Conservation (phyloP, 2,797 vertebrate genomes). For the Sebastes elongatus region DNA sequence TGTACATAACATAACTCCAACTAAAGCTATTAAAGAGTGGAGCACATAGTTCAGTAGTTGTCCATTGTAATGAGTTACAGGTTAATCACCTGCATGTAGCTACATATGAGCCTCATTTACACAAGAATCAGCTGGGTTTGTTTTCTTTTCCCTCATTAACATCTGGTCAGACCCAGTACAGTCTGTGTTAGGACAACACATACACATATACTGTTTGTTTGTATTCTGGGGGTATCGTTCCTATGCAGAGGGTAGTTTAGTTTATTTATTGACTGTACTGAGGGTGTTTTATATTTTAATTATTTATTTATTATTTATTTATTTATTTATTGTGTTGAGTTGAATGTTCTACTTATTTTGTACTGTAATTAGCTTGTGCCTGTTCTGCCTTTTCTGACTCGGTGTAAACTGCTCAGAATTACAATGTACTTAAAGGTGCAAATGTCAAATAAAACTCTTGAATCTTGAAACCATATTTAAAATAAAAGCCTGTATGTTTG, state of each 20-base stretch:
- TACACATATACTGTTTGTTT: too few relatives aligned
- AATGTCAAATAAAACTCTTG: too few relatives aligned
- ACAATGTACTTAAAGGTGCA: too few relatives aligned
- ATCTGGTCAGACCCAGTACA: background rate
- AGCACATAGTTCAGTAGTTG: background rate
- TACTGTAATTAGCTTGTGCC: too few relatives aligned
- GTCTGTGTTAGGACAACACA: background rate
- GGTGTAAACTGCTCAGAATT: too few relatives aligned
- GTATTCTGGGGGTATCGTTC: too few relatives aligned
- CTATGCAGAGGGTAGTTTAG: too few relatives aligned
- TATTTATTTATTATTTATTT: too few relatives aligned
- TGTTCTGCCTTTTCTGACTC: too few relatives aligned
- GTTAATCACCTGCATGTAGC: background rate
- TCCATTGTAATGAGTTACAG: background rate
- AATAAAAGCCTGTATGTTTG: background rate
- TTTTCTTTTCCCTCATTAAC: background rate
- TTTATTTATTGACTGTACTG: too few relatives aligned
- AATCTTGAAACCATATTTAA: background rate
- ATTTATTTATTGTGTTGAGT: too few relatives aligned
- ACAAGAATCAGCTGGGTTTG: background rate
- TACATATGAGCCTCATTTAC: background rate
- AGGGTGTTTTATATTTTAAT: too few relatives aligned
- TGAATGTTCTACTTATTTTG: rapidly evolving
- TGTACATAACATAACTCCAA: background rate
- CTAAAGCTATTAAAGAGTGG: background rate